These are phyloP conservation scores for Epicauta chinensis DNA, from an alignment of 1,140 invertebrate species.

Conservation along the genomic window DNA sequence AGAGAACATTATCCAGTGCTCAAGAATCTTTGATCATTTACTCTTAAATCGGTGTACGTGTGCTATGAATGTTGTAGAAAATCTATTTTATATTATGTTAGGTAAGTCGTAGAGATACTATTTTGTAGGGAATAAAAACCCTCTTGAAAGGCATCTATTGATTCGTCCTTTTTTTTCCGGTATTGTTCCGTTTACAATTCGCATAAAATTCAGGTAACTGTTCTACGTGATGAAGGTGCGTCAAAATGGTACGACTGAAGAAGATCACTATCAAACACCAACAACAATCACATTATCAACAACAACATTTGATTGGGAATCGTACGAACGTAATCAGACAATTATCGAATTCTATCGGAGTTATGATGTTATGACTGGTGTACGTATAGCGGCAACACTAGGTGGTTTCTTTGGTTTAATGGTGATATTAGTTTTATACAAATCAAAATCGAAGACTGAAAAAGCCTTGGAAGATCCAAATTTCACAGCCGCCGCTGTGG, in stretches of 20 bases:
- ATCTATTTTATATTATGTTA: constrained; percentile 13
- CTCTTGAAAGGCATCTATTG: no score
- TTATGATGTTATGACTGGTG: constrained; percentile 86
- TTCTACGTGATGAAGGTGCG: constrained; percentile 32
- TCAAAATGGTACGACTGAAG: constrained; percentile 29
- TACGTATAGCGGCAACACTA: constrained; percentile 79
- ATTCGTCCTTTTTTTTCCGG: no score
- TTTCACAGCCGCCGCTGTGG: constrained; percentile 60
- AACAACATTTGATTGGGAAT: no score
- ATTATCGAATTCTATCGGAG: constrained; percentile 56
- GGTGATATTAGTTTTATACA: constrained; percentile 81
- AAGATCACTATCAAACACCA: constrained; percentile 18
- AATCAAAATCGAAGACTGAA: constrained; percentile 68
- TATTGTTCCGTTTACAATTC: no score
- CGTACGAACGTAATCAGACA: no score
- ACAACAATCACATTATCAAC: no score
- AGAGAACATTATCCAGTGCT: no score
- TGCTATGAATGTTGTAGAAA: constrained; percentile 4
- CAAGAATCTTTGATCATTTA: no score
- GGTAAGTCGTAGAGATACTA: constrained; percentile 4
- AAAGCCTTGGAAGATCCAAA: constrained; percentile 63
- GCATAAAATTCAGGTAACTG: constrained; percentile 25
- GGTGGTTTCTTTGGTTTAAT: constrained; percentile 83
- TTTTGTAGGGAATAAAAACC: no score
- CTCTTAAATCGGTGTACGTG: background rate